Percentiles rank a stretch among this genome's conserved stretches.
These are phyloP conservation scores for Matsumyia berberina DNA, from an alignment of 2,888 invertebrate species.

Conservation along the genomic window DNA sequence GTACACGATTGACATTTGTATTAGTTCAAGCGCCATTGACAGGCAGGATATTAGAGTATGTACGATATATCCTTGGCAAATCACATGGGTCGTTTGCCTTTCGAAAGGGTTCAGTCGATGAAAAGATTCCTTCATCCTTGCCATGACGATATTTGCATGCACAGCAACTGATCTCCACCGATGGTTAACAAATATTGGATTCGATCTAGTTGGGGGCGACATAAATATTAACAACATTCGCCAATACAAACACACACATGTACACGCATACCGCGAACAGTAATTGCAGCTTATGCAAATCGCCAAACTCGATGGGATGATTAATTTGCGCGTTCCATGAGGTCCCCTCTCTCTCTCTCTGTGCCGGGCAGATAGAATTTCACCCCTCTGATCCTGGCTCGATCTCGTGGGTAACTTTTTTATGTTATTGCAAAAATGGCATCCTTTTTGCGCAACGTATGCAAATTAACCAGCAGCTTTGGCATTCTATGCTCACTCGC, in stretches of 20 bases:
- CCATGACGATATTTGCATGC: constrained; percentile 35
- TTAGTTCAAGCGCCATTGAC: constrained; percentile 70
- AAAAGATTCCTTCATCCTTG: constrained; percentile 26
- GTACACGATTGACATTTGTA: constrained; percentile 63
- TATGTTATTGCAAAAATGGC: constrained; percentile 60
- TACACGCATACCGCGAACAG: constrained; percentile 3
- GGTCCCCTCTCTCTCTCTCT: constrained; percentile 3
- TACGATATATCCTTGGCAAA: constrained; percentile 40
- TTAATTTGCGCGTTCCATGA: constrained; percentile 62
- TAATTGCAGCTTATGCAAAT: constrained; percentile 72
- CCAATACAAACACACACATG: not conserved
- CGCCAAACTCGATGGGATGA: constrained; percentile 41
- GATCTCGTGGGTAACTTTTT: constrained; percentile 51
- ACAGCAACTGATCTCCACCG: constrained; percentile 52
- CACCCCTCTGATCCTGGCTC: constrained; percentile 58
- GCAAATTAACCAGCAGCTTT: constrained; percentile 70
- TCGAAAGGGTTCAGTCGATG: constrained; percentile 46
- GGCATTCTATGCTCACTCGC: constrained; percentile 26
- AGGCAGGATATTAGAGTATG: constrained; percentile 51
- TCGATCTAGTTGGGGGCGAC: constrained; percentile 21
- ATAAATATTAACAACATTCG: constrained; percentile 4
- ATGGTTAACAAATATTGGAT: constrained; percentile 37
- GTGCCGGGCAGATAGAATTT: constrained; percentile 57
- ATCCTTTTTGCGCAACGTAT: constrained; percentile 67
- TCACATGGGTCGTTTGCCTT: constrained; percentile 58